Percentiles rank a stretch among this genome's conserved stretches.
These are phyloP conservation scores for Ceyx erithaca DNA, from an alignment of 2,797 vertebrate species.

Conservation along the genomic window DNA sequence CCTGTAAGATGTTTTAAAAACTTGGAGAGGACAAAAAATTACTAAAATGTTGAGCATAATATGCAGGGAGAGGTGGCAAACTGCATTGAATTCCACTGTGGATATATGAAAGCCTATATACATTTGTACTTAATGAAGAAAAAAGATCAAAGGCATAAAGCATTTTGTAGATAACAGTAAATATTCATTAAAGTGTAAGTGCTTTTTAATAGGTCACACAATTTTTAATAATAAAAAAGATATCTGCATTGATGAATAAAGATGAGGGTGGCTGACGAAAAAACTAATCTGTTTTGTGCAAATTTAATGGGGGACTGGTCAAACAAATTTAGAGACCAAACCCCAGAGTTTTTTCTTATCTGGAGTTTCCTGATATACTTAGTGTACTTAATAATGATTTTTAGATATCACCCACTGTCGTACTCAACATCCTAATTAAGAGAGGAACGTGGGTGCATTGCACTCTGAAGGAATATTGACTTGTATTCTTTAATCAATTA, in stretches of 20 bases:
- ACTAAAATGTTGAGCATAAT: not conserved
- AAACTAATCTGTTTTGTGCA: not conserved
- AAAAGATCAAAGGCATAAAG: not conserved
- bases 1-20: not conserved
- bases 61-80: not conserved
- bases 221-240: not conserved
- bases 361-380: not conserved
- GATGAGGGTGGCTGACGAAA: not conserved
- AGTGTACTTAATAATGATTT: not conserved
- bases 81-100: not conserved
- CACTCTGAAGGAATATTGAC: not conserved
- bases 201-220: not conserved
- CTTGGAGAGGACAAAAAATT: not conserved
- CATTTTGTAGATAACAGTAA: not conserved
- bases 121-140: not conserved
- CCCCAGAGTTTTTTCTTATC: not conserved
- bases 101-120: not conserved
- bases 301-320: not conserved
- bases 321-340: not conserved
- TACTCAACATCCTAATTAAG: not conserved
- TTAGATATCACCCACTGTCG: not conserved
- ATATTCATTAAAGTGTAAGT: not conserved
- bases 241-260: not conserved
- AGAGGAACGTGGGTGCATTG: not conserved
- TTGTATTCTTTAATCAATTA: not conserved